Evolutionary conservation across 2,113 vertebrate genomes (phyloP).

Genomic region (Pelusios castaneus): DNA sequence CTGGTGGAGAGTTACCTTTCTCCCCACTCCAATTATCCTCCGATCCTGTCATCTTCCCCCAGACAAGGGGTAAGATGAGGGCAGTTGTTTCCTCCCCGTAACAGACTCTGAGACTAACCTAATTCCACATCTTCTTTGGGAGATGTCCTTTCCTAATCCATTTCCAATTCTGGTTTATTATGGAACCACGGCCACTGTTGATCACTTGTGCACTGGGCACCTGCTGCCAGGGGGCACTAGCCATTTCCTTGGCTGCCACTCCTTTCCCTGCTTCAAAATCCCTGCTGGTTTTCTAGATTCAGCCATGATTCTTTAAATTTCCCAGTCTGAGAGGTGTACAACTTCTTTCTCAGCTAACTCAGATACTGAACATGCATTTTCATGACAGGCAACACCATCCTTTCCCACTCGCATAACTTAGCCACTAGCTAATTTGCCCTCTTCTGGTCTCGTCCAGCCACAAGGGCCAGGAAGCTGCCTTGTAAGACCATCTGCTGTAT

Average conservation of each 20-base stretch:
- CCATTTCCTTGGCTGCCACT: background rate
- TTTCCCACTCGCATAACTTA: background rate
- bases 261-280: background rate
- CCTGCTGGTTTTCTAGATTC: background rate
- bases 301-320: too few species aligned
- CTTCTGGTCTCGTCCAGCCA: background rate
- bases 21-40: background rate
- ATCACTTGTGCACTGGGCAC: background rate
- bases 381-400: background rate
- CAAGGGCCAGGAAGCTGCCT: background rate
- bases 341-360: background rate
- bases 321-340: too few species aligned
- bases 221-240: background rate
- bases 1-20: background rate
- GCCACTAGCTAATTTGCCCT: background rate
- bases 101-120: background rate
- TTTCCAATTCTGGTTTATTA: background rate
- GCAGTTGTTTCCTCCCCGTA: background rate
- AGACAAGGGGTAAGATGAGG: background rate
- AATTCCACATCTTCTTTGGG: background rate
- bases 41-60: background rate
- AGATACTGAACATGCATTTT: background rate
- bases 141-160: background rate
- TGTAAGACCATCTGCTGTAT: background rate
- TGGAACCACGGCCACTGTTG: background rate